phyloP scores from a whole-genome alignment of 37 sponge, comb jelly and placozoan genomes.

The Chondrilla cf. caribensis region DNA sequence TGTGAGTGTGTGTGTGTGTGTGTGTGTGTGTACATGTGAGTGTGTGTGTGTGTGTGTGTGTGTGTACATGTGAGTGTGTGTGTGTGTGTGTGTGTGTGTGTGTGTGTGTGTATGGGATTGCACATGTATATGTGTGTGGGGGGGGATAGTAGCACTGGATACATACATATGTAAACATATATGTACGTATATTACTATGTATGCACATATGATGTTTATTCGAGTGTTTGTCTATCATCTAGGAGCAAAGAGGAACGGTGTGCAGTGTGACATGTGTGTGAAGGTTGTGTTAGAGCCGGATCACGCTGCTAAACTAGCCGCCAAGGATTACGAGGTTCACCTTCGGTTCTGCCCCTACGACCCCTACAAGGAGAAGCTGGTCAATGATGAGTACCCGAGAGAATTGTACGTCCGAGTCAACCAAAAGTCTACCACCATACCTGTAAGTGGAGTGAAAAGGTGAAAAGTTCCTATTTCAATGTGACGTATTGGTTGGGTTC shows the following conservation, averaged over 20 bases:
- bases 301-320: constrained; percentile 12
- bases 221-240: too few species aligned
- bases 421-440: constrained; percentile 17
- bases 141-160: too few species aligned
- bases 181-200: too few species aligned
- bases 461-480: too few species aligned
- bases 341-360: constrained; percentile 6
- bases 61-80: neutral
- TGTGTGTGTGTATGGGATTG: neutral
- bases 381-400: constrained; percentile 65
- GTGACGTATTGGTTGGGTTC: too few species aligned
- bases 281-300: too few species aligned
- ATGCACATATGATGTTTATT: too few species aligned
- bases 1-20: neutral
- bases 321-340: neutral
- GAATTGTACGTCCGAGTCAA: constrained; percentile 68
- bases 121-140: too few species aligned
- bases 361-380: neutral
- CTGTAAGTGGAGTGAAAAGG: constrained; percentile 56
- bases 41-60: neutral
- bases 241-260: too few species aligned
- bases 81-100: neutral
- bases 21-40: neutral
- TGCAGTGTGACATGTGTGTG: too few species aligned
- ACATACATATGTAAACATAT: too few species aligned